Evolutionary conservation across 2,888 invertebrate species (phyloP), one percentile per base, ranked within the genome.

Genomic region (Euproctis similis): DNA sequence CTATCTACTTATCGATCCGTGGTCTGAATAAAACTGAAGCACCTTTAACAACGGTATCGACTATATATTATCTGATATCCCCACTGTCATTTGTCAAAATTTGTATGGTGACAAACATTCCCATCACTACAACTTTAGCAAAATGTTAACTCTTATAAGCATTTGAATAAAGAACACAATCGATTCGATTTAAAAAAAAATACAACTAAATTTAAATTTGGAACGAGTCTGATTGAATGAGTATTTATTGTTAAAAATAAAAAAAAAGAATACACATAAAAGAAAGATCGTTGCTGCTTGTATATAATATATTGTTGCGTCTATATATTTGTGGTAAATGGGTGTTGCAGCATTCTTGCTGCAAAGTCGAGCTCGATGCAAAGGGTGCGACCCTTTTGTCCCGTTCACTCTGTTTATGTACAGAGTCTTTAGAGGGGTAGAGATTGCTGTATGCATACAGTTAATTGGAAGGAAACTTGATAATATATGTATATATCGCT

Each of bases 361-460:
- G 77, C 77, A 76, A 53, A 59, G 57, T 44, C 36, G 69, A 76
- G 74, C 78, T 78, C 65, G 40, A 16, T 6, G 57, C 61, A 46
- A 65, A 67, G 76, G 78, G 75, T 62, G 44, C 39, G 51, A 65
- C 74, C 76, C 78, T 69, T 63, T 60, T 31, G 25, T 33, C n/a
- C 24, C 42, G 41, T 46, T 17, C 49, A 34, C 33, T 34, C 22
- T 8, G 10, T 14, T 14, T 45, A 50, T 46, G 37, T 48, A 24
- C 18, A 45, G 40, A 42, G 48, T 48, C 45, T 47, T 49, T 49
- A 36, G 31, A 28, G 42, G 47, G 56, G 62, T 47, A 43, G 39
- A 31, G 21, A 28, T 30, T 31, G 34, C 46, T 48, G 38, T 34
- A 36, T 31, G 36, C 31, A 26, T 42, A 34, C 32, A 20, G 30